Base-by-base conservation (phyloP, 2,888 invertebrate genomes). In the Aspidiotus destructor region DNA sequence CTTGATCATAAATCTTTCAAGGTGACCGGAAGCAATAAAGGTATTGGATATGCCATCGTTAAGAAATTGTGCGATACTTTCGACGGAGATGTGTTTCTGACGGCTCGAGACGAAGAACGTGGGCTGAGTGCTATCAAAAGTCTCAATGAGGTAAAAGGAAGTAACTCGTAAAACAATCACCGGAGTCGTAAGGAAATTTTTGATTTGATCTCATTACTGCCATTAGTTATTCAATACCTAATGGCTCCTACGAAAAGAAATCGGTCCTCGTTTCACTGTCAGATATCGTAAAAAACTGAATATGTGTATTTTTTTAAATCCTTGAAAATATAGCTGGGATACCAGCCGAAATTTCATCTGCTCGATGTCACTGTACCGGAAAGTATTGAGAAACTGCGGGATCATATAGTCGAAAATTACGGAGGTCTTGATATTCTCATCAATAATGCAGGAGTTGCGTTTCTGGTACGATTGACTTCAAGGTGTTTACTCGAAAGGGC, bases 21-120 rank as follows among this genome's bases (percentile, higher is more conserved):
- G 80, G 86, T 88, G 9, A 87, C 87, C 2, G 87, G 87, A 11
- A 78, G 82, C n/a, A 88, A 86, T 75, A 87, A 85, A 78, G 88
- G 88, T 0, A 81, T 88, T 69, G 88, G 88, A 13, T 84, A 80
- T 73, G 83, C 82, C 0, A 82, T 86, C 61, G 86, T 86, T 0
- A 85, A 85, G 77, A 84, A 81, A 16, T 77, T 88, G 41, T 87
- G 86, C 73, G 77, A 82, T 73, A 81, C 81, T 75, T 88, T 83
- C 75, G 75, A 84, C 62, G 89, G 87, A 11, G 78, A 78, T 63
- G 87, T 90, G 0, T 87, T 86, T 75, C 77, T 90, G 60, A 88
- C 89, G 54, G 80, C 86, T 0, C 80, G 87, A 75, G 80, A 85
- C 75, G 78, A 79, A 71, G 75, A 74, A 3, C 78, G 83, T 71